Percentiles rank a stretch among this genome's conserved stretches.
Conservation (phyloP, 2,797 vertebrate species). For the Sarcophilus harrisii region DNA sequence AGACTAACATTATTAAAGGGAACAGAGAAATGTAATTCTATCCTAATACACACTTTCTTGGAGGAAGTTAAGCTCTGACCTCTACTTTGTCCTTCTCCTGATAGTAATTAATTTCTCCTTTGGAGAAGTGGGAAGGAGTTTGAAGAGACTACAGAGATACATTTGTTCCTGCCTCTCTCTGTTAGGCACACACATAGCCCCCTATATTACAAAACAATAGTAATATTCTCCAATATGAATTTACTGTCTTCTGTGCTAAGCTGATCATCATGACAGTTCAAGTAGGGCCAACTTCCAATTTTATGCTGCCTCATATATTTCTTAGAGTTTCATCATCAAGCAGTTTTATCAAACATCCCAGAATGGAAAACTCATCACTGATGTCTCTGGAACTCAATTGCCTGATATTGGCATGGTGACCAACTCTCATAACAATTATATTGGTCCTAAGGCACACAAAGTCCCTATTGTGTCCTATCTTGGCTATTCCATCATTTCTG, state of each 20-base stretch:
- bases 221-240: not conserved
- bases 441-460: not conserved
- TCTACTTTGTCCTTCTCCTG: not conserved
- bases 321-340: not conserved
- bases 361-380: not conserved
- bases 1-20: not conserved
- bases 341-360: not conserved
- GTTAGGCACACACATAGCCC: not conserved
- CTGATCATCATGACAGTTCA: not conserved
- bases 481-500: not conserved
- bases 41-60: not conserved
- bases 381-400: not conserved
- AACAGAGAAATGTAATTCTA: not conserved
- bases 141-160: not conserved
- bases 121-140: not conserved
- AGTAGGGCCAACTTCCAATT: not conserved
- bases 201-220: not conserved
- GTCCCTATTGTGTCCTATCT: not conserved
- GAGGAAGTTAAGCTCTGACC: not conserved
- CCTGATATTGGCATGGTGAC: not conserved
- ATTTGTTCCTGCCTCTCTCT: not conserved
- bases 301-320: not conserved
- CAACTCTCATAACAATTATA: not conserved
- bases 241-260: not conserved
- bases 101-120: not conserved